A percentile compares a stretch with the other conserved stretches of the same genome.
phyloP scores from a whole-genome alignment of 1,140 invertebrate species.

The Saxidomus purpurata region DNA sequence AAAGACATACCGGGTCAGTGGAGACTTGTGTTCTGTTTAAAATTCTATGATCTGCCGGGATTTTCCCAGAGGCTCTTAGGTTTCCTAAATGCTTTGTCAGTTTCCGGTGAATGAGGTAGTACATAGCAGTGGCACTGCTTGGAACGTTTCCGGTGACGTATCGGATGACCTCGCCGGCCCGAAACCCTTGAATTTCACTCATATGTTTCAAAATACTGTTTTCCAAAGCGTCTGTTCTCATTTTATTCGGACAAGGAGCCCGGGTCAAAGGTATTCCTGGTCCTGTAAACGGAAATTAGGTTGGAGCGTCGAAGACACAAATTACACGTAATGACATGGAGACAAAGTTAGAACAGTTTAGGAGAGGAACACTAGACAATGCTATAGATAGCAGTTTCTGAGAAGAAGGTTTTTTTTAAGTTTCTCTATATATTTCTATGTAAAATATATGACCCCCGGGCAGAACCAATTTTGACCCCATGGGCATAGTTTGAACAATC shows the following conservation, averaged over 20 bases:
- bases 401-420: too few species aligned
- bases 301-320: too few species aligned
- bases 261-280: constrained; percentile 62
- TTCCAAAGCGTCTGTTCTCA: constrained; percentile 79
- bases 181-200: constrained; percentile 81
- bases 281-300: constrained; percentile 17
- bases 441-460: too few species aligned
- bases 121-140: constrained; percentile 82
- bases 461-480: too few species aligned
- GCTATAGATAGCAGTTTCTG: too few species aligned
- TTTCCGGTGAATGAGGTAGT: constrained; percentile 80
- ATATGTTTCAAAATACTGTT: constrained; percentile 83
- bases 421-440: too few species aligned
- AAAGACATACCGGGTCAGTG: constrained; percentile 14
- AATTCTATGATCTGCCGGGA: constrained; percentile 41
- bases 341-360: too few species aligned
- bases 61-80: constrained; percentile 40
- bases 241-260: constrained; percentile 78
- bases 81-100: constrained; percentile 64
- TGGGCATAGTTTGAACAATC: too few species aligned
- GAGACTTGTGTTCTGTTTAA: constrained; percentile 8
- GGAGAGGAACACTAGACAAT: too few species aligned
- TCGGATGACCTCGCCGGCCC: constrained; percentile 82
- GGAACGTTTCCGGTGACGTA: constrained; percentile 83
- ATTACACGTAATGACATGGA: too few species aligned